Evolutionary conservation across 2,797 vertebrate species (phyloP).

Genomic region (Triplophysa bombifrons): DNA sequence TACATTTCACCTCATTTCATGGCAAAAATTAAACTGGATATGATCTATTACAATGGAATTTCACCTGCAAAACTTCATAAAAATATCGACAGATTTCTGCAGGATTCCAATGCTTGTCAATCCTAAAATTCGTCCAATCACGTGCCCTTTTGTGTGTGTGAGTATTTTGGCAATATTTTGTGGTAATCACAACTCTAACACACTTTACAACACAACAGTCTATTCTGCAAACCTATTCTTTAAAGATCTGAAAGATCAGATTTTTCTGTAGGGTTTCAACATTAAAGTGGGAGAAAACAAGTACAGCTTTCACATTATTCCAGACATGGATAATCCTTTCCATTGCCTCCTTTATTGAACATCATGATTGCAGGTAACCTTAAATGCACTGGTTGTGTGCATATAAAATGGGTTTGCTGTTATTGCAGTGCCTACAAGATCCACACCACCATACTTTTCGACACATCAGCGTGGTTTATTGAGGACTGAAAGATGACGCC

Average conservation of each 20-base stretch:
- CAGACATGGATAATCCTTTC: slow-evolving; percentile 37
- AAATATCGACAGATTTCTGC: too few species aligned
- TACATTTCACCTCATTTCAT: background rate
- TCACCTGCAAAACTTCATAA: too few species aligned
- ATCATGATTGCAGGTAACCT: slow-evolving; percentile 3
- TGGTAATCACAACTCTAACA: too few species aligned
- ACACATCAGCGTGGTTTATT: background rate
- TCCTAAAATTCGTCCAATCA: background rate
- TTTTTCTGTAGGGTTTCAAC: background rate
- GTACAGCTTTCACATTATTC: slow-evolving; percentile 28
- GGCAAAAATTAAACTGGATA: background rate
- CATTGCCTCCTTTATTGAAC: slow-evolving; percentile 32
- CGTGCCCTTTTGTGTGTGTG: background rate
- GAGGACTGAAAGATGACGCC: background rate
- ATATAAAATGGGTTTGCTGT: background rate
- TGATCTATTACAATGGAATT: background rate
- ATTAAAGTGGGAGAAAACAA: background rate
- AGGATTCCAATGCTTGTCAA: background rate
- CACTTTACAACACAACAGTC: too few species aligned
- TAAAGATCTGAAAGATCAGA: background rate
- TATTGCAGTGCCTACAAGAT: background rate
- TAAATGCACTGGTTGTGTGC: slow-evolving; percentile 17
- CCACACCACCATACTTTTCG: too few species aligned
- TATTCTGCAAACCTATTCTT: background rate
- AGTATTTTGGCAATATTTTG: background rate